phyloP scores from a whole-genome alignment of 2,113 vertebrate genomes.

The Tachuris rubrigastra region DNA sequence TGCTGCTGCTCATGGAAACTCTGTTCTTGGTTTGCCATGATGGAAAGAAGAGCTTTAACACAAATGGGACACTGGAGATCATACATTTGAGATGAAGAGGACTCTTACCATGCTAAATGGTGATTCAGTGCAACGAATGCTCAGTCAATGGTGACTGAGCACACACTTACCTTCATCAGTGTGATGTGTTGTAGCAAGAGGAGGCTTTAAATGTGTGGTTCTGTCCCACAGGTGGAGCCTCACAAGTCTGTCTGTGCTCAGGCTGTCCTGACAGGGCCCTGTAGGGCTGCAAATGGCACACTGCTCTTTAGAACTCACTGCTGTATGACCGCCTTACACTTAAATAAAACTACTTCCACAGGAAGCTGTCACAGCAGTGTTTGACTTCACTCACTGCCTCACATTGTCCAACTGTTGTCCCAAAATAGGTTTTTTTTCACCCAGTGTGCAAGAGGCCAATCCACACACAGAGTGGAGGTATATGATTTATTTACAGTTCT shows the following conservation, averaged over 20 bases:
- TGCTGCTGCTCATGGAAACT: neutral
- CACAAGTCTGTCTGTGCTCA: too few species aligned
- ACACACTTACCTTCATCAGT: neutral
- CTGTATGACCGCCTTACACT: accelerated
- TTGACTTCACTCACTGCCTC: neutral
- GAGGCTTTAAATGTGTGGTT: accelerated
- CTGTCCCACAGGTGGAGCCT: neutral
- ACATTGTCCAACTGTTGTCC: accelerated
- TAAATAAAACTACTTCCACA: neutral
- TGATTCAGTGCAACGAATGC: neutral
- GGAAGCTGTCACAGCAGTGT: accelerated
- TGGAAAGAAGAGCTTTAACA: neutral
- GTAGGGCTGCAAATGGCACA: neutral
- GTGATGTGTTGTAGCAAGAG: too few species aligned
- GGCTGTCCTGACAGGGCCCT: neutral
- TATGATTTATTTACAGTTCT: neutral
- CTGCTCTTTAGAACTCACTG: neutral
- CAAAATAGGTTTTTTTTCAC: neutral
- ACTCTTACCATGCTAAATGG: neutral
- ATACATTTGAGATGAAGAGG: accelerated
- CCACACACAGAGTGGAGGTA: neutral
- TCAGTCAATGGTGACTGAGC: too few species aligned
- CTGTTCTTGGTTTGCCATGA: too few species aligned
- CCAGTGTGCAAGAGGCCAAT: neutral
- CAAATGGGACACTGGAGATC: accelerated